Percentiles rank a stretch among this genome's conserved stretches.
phyloP scores from a whole-genome alignment of 1,140 invertebrate genomes.

The Bombus polaris region DNA sequence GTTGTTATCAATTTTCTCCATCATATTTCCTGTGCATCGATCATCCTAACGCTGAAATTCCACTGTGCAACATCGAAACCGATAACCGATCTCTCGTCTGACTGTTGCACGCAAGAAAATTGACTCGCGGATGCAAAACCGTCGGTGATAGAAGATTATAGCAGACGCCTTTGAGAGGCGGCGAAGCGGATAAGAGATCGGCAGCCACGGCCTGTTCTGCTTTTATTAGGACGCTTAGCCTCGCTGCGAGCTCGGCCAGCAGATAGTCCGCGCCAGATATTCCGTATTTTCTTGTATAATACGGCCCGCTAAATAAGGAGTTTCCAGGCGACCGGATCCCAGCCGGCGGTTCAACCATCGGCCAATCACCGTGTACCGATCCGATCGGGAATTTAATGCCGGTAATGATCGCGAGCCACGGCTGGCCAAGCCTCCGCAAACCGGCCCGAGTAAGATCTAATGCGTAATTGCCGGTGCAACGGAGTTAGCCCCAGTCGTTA shows the following conservation, averaged over 20 bases:
- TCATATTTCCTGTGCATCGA: background rate
- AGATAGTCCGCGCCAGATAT: constrained; percentile 75
- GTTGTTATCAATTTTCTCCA: background rate
- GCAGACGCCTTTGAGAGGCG: constrained; percentile 42
- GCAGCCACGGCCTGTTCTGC: constrained; percentile 59
- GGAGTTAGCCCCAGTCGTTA: constrained; percentile 28
- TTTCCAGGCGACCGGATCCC: constrained; percentile 45
- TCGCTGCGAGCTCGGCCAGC: background rate
- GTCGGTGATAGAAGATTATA: constrained; percentile 64
- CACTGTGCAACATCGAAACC: background rate
- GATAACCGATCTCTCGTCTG: background rate
- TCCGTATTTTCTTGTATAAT: constrained; percentile 72
- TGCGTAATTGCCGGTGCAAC: constrained; percentile 40
- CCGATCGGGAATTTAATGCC: constrained; percentile 41
- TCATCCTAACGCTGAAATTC: constrained; percentile 2
- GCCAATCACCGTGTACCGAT: constrained; percentile 39
- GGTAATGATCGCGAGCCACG: constrained; percentile 39
- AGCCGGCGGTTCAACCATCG: constrained; percentile 9
- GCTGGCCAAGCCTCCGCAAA: background rate
- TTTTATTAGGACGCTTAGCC: constrained; percentile 70
- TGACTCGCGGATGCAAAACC: constrained; percentile 22
- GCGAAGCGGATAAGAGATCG: constrained; percentile 43
- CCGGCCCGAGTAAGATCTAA: constrained; percentile 28
- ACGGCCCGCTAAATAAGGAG: constrained; percentile 70
- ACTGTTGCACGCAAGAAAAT: constrained; percentile 11